Percentiles rank a stretch among this genome's conserved stretches.
Conservation (phyloP, 2,888 invertebrate species). For the Nephrotoma appendiculata region DNA sequence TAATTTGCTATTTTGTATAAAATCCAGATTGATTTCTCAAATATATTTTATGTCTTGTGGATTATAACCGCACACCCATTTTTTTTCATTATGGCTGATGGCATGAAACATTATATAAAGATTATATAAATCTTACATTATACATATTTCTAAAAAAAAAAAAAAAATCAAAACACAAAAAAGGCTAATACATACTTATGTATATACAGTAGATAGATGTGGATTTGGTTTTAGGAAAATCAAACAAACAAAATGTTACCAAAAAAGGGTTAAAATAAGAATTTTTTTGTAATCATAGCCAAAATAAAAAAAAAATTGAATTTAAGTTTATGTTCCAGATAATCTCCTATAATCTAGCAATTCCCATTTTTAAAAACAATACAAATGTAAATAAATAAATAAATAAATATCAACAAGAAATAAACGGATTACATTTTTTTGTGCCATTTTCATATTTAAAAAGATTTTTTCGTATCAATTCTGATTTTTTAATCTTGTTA, state of each 20-base stretch:
- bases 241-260: neutral
- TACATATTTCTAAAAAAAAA: too few relatives aligned
- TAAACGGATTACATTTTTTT: neutral
- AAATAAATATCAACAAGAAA: neutral
- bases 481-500: neutral
- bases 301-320: neutral
- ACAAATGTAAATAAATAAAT: neutral
- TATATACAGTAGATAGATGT: neutral
- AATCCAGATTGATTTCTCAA: neutral
- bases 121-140: neutral
- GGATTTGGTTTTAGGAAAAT: too few relatives aligned
- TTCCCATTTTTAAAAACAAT: neutral
- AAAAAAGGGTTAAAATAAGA: neutral
- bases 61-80: neutral
- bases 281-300: neutral
- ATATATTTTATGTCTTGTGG: neutral
- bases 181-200: too few relatives aligned
- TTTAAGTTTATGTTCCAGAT: neutral
- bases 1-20: neutral
- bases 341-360: neutral
- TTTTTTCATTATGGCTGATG: neutral
- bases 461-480: neutral
- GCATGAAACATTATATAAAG: neutral
- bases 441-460: neutral
- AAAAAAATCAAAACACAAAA: too few relatives aligned